Conservation (phyloP, 2,888 invertebrate genomes). For the Bruchidius siliquastri region DNA sequence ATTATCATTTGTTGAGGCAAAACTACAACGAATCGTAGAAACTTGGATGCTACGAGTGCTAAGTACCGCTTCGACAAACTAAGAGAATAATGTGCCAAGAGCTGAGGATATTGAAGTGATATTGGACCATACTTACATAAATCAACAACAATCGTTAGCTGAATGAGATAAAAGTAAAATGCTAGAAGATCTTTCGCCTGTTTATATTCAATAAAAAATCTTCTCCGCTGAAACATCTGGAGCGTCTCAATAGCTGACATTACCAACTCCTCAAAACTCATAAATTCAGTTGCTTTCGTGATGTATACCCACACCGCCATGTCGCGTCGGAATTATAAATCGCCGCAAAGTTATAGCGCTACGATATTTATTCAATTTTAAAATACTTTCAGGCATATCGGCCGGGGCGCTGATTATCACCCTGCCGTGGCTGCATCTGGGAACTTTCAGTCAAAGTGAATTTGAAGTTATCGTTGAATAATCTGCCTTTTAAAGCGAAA, state of each 20-base stretch:
- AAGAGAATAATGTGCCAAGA: too few relatives aligned
- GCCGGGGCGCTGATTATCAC: background rate
- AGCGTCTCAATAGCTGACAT: background rate
- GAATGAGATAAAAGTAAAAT: too few relatives aligned
- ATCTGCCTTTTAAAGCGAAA: background rate
- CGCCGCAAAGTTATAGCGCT: background rate
- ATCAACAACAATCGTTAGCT: too few relatives aligned
- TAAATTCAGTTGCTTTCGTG: background rate
- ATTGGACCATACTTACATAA: too few relatives aligned
- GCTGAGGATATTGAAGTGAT: too few relatives aligned
- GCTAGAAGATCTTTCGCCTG: too few relatives aligned
- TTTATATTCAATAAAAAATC: background rate
- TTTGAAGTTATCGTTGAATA: background rate
- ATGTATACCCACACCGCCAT: background rate
- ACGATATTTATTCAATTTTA: background rate
- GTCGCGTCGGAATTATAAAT: background rate
- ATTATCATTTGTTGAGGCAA: too few relatives aligned
- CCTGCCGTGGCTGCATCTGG: background rate
- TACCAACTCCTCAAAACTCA: background rate
- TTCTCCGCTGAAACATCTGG: background rate
- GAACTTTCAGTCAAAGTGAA: background rate
- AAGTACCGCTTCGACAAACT: too few relatives aligned
- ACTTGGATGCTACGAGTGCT: too few relatives aligned
- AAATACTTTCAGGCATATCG: background rate
- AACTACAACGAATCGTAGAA: too few relatives aligned